phyloP scores from a whole-genome alignment of 1,140 invertebrate species.

The Drosophila fuyamai region DNA sequence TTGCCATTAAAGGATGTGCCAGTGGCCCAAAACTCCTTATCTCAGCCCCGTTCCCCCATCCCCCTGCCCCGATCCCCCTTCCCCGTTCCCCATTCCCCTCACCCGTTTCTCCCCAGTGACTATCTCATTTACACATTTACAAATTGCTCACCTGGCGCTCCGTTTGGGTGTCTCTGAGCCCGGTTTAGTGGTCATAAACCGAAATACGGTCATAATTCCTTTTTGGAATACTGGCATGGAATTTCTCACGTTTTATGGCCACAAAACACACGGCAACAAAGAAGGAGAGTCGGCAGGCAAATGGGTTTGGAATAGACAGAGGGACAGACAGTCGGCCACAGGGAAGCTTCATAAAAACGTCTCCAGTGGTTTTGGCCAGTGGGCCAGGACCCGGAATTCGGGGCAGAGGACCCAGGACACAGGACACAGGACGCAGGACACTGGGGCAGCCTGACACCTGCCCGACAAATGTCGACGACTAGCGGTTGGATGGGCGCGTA shows the following conservation, averaged over 20 bases:
- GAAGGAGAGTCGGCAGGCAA: constrained; percentile 11
- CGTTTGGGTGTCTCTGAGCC: constrained; percentile 36
- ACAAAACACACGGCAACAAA: constrained; percentile 29
- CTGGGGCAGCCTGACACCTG: constrained; percentile 64
- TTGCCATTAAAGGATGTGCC: constrained; percentile 25
- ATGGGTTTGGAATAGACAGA: constrained; percentile 23
- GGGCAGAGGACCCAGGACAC: not conserved
- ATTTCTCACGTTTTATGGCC: constrained; percentile 73
- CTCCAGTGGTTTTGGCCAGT: constrained; percentile 58
- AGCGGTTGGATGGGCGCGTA: constrained; percentile 43
- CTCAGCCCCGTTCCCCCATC: not conserved
- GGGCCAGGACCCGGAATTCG: not conserved
- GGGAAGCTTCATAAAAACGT: constrained; percentile 65
- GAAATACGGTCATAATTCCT: constrained; percentile 77
- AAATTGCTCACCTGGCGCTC: constrained; percentile 55
- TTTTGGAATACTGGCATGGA: constrained; percentile 51
- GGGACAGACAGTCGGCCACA: constrained; percentile 32
- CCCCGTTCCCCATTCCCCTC: not conserved
- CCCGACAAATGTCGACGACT: constrained; percentile 41
- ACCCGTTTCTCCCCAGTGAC: not conserved
- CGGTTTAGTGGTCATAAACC: constrained; percentile 77
- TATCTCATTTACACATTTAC: constrained; percentile 63
- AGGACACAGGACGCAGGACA: constrained; percentile 9
- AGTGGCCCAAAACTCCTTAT: constrained; percentile 3
- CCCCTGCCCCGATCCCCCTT: not conserved